These are phyloP conservation scores for Pseudoatta argentina DNA, from an alignment of 1,140 invertebrate species.

Conservation along the genomic window DNA sequence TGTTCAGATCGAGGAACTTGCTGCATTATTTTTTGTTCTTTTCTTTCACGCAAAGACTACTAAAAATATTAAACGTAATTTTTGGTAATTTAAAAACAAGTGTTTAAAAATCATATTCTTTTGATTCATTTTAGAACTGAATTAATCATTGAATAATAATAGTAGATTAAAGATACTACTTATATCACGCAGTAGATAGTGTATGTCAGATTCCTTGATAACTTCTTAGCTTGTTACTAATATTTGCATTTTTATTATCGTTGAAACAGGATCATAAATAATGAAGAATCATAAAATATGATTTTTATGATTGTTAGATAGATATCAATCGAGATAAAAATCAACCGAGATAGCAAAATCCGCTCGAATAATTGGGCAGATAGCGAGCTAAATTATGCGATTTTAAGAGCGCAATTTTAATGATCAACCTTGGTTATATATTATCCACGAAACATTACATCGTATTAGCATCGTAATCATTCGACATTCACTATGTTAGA, in stretches of 20 bases:
- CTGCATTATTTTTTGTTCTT: not conserved
- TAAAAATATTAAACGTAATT: not conserved
- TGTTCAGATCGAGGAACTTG: not conserved
- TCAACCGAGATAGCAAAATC: not conserved
- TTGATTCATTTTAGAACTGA: not conserved
- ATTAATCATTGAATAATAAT: not conserved
- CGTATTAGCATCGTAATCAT: conserved; percentile 27
- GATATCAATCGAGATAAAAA: not conserved
- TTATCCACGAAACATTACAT: conserved; percentile 53
- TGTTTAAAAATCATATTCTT: not conserved
- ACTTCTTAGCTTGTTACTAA: not conserved
- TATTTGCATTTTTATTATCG: not conserved
- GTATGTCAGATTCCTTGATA: not conserved
- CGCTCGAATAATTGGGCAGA: not conserved
- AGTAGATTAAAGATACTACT: not conserved
- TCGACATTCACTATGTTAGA: not conserved
- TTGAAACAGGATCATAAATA: conserved; percentile 6
- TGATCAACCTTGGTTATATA: conserved; percentile 53
- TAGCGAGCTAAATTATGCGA: conserved; percentile 3
- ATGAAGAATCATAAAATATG: not conserved
- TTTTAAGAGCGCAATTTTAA: conserved; percentile 55
- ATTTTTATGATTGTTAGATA: not conserved
- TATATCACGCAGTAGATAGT: not conserved
- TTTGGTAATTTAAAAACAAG: not conserved
- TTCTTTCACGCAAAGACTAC: not conserved